Conservation (phyloP, 1,140 invertebrate species). For the Prorops nasuta region DNA sequence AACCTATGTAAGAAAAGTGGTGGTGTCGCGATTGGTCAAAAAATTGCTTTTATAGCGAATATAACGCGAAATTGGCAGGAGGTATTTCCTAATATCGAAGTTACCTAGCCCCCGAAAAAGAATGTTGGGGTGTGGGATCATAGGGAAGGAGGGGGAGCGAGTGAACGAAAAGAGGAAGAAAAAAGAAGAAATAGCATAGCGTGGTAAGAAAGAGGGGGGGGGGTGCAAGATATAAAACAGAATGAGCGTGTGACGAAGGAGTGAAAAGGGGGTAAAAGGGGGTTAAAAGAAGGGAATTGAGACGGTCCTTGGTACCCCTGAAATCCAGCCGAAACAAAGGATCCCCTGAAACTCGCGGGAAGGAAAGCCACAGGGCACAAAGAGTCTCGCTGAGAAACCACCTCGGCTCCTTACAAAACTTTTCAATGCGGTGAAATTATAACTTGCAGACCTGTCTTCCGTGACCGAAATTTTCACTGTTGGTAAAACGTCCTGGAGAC, state of each 20-base stretch:
- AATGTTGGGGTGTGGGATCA: conserved; percentile 28
- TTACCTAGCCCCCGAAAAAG: conserved; percentile 24
- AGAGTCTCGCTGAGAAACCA: too few relatives aligned
- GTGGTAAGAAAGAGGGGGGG: conserved; percentile 1
- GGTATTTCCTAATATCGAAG: conserved; percentile 41
- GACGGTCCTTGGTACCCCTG: conserved; percentile 1
- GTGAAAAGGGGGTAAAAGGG: background rate
- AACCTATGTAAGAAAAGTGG: too few relatives aligned
- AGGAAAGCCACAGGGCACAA: background rate
- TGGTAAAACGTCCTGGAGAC: too few relatives aligned
- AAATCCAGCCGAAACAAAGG: conserved; percentile 19
- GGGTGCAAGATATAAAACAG: conserved; percentile 6
- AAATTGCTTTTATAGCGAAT: too few relatives aligned
- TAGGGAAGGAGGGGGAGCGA: conserved; percentile 8
- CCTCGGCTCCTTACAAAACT: too few relatives aligned
- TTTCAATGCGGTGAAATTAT: too few relatives aligned
- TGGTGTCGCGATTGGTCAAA: too few relatives aligned
- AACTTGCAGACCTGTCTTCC: too few relatives aligned
- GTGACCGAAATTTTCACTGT: too few relatives aligned
- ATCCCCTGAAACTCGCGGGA: too few relatives aligned
- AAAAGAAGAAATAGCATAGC: conserved; percentile 1
- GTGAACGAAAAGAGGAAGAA: too few relatives aligned
- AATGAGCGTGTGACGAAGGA: conserved; percentile 1
- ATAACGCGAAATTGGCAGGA: conserved; percentile 31
- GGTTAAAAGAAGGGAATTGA: background rate